phyloP scores from a whole-genome alignment of 2,113 vertebrate species.

The Serranochromis macrocephalus region DNA sequence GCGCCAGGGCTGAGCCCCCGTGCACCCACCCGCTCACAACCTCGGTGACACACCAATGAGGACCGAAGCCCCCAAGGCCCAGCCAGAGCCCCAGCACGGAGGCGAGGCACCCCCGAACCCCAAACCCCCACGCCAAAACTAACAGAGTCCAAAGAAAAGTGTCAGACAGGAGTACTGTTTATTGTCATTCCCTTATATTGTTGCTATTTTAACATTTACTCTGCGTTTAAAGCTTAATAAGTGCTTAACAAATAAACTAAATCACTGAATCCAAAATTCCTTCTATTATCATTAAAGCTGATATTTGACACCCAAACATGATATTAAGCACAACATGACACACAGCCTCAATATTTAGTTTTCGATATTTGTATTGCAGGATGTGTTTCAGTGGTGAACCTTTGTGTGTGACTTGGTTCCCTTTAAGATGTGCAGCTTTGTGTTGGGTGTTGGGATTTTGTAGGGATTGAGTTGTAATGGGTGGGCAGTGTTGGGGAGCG shows the following conservation, averaged over 20 bases:
- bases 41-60: no score
- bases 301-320: neutral
- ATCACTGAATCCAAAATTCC: neutral
- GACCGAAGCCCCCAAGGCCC: no score
- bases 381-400: neutral
- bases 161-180: neutral
- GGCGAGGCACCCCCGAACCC: no score
- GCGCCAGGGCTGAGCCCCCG: no score
- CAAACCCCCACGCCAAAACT: neutral
- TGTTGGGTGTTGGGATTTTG: slow-evolving; percentile 55
- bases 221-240: neutral
- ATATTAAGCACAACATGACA: neutral
- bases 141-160: neutral
- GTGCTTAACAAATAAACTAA: neutral
- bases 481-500: slow-evolving; percentile 55
- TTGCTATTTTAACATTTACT: neutral
- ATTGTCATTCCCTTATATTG: neutral
- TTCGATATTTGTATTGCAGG: neutral
- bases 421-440: slow-evolving; percentile 46
- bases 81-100: no score
- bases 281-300: neutral
- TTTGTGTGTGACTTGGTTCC: neutral
- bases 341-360: neutral
- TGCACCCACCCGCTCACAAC: no score
- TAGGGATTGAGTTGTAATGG: slow-evolving; percentile 65